Percentiles rank a stretch among this genome's conserved stretches.
Conservation (phyloP, 2,797 vertebrate species). For the Rallus crepitans region DNA sequence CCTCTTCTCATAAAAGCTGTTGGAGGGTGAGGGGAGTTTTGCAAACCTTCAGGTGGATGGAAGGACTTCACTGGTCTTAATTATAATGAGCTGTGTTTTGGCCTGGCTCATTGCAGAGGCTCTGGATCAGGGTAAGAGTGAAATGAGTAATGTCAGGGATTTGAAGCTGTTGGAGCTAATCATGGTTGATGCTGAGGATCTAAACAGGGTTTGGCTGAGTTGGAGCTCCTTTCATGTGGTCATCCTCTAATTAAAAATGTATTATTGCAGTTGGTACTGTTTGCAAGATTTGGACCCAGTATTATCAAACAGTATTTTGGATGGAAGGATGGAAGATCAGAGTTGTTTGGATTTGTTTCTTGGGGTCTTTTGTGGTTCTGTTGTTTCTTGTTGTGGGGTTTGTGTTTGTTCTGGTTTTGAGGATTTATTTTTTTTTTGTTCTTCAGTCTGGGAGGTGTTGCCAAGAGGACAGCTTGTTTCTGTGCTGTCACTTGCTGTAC, state of each 20-base stretch:
- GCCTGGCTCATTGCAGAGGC: background rate
- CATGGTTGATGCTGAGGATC: rapidly evolving
- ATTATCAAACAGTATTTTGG: background rate
- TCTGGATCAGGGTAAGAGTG: background rate
- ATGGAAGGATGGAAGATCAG: background rate
- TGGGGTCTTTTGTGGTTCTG: too few species aligned
- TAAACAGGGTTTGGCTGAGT: background rate
- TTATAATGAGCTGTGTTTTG: background rate
- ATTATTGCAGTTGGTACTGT: background rate
- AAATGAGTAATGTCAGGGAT: background rate
- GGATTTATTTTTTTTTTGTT: background rate
- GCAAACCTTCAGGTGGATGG: background rate
- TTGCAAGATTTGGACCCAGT: background rate
- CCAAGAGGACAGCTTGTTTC: background rate
- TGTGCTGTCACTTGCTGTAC: background rate
- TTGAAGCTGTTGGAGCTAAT: background rate
- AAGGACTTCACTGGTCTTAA: background rate
- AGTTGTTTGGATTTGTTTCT: too few species aligned
- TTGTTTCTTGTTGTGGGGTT: too few species aligned
- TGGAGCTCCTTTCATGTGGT: background rate
- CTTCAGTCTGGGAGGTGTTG: background rate
- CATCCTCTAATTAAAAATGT: background rate
- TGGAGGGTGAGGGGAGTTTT: background rate
- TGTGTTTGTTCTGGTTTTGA: too few species aligned
- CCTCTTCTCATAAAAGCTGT: background rate